phyloP scores from a whole-genome alignment of 2,113 vertebrate genomes.

The Chaetodon trifascialis region DNA sequence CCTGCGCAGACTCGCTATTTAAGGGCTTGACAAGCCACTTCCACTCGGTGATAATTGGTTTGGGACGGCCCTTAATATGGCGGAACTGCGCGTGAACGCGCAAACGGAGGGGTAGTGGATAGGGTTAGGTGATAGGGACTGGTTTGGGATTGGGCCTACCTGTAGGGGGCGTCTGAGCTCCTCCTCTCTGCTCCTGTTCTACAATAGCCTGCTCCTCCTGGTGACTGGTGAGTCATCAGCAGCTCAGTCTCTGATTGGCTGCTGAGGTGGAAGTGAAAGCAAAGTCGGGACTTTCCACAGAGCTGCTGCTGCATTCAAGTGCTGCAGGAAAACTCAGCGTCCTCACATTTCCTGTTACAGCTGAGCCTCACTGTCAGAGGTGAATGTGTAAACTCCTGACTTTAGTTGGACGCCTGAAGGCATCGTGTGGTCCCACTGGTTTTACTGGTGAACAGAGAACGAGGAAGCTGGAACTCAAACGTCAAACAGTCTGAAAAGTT shows the following conservation, averaged over 20 bases:
- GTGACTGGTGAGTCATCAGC: slow-evolving; percentile 12
- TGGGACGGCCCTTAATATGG: no score
- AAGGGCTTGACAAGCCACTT: no score
- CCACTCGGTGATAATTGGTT: no score
- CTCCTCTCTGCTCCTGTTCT: background rate
- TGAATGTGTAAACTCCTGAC: background rate
- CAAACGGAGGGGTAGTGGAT: no score
- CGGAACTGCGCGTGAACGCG: no score
- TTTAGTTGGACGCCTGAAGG: background rate
- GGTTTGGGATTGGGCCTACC: no score
- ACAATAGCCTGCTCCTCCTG: background rate
- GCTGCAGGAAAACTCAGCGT: background rate
- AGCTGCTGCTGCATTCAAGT: background rate
- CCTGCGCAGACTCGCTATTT: no score
- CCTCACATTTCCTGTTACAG: background rate
- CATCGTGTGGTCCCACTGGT: slow-evolving; percentile 5
- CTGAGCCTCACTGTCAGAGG: background rate
- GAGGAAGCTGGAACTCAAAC: background rate
- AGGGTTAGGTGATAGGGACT: no score
- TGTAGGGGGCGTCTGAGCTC: background rate
- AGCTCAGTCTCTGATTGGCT: slow-evolving; percentile 5
- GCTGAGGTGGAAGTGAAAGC: slow-evolving; percentile 1
- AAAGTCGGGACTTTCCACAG: accelerated
- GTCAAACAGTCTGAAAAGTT: no score
- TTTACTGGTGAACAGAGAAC: background rate